phyloP scores from a whole-genome alignment of 2,113 vertebrate genomes.

The Anser brachyrhynchus region DNA sequence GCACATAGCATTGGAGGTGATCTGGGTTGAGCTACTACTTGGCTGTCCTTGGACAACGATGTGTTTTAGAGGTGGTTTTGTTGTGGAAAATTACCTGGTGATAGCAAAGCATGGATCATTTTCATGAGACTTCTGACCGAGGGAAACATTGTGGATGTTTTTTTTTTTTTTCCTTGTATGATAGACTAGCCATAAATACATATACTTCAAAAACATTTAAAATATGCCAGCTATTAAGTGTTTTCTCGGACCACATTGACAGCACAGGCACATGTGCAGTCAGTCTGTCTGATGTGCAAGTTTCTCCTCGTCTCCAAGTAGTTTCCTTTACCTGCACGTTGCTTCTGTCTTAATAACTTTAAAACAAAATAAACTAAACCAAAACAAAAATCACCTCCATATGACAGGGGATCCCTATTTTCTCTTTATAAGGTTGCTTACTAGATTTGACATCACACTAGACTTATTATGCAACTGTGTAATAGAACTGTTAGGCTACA shows the following conservation, averaged over 20 bases:
- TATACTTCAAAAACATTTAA: not conserved
- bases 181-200: not conserved
- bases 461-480: not conserved
- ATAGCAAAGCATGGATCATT: not conserved
- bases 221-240: not conserved
- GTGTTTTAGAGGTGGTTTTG: not conserved
- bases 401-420: not conserved
- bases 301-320: not conserved
- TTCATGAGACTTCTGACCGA: not conserved
- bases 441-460: not conserved
- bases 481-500: not conserved
- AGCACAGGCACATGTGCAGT: fast-evolving
- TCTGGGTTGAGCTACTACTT: not conserved
- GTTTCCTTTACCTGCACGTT: not conserved
- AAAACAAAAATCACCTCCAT: not conserved
- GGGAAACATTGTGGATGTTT: not conserved
- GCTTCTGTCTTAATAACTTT: not conserved
- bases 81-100: not conserved
- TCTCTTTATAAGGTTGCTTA: not conserved
- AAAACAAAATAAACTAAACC: not conserved
- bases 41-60: fast-evolving
- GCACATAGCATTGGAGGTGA: fast-evolving
- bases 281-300: fast-evolving
- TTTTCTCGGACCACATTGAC: not conserved
- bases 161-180: not conserved